A percentile compares a stretch with the other conserved stretches of the same genome.
Evolutionary conservation across 2,888 invertebrate species (phyloP).

Genomic region (Cepaea hortensis): DNA sequence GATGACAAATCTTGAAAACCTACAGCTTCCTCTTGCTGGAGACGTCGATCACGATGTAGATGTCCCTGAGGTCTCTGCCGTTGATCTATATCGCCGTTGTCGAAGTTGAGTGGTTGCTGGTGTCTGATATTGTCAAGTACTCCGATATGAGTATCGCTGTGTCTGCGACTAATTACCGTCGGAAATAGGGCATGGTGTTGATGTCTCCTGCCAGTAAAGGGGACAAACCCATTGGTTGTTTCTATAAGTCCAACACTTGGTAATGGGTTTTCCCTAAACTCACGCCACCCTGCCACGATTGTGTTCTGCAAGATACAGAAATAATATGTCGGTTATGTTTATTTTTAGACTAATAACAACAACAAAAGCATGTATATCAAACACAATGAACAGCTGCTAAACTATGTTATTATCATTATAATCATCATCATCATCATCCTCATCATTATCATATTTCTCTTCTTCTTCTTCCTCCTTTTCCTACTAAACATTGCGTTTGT

Average conservation of each 20-base stretch:
- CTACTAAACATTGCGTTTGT: too few species aligned
- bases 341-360: too few species aligned
- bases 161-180: neutral
- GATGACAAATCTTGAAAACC: too few species aligned
- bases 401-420: too few species aligned
- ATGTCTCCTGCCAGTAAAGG: slow-evolving; percentile 28
- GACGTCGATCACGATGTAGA: neutral
- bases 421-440: too few species aligned
- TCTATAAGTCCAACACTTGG: slow-evolving; percentile 36
- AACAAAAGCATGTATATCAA: too few species aligned
- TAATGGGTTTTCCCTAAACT: slow-evolving; percentile 22
- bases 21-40: neutral
- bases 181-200: neutral
- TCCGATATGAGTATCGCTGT: neutral
- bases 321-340: neutral
- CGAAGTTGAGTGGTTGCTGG: neutral
- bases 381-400: neutral
- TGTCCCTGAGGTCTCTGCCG: neutral
- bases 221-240: slow-evolving; percentile 23
- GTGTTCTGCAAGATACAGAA: neutral
- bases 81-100: neutral
- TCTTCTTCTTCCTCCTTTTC: too few species aligned
- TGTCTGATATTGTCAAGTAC: neutral
- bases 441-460: too few species aligned
- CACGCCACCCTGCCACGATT: slow-evolving; percentile 46